Base-by-base conservation (phyloP, 2,888 invertebrate genomes). In the Lepeophtheirus nordmannii region DNA sequence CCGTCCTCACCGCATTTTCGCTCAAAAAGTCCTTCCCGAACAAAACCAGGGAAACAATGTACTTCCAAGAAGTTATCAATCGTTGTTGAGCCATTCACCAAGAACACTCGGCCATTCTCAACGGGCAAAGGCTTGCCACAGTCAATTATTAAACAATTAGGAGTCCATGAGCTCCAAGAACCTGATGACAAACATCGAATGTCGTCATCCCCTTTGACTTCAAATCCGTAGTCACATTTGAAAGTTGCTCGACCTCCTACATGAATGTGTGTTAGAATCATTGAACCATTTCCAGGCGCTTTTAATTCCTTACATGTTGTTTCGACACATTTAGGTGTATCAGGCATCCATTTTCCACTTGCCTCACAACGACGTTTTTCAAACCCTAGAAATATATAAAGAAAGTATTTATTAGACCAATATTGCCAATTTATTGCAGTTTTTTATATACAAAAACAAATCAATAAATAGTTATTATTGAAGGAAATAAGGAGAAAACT, bases 321-420 rank as follows among this genome's bases (percentile, higher is more conserved):
- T 58, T 65, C 65, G 11, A 81, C 82, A 74, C 92, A 92, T n/a
- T 77, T 74, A 0, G 91, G 90, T 0, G 84, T 77, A 68, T 86
- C 87, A 20, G 87, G 86, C 72, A 89, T 88, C 92, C 91, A 92
- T 0, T 89, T 89, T 62, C 86, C 89, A 73, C 91, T 86, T 73
- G 91, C 90, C 65, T 88, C 81, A 73, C 91, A 92, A 64, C 89
- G 76, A 68, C 91, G 78, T 65, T 90, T 80, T 2, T 87, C 86
- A 3, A 87, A 86, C 0, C 91, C 91, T 70, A 86, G 86, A 12
- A 91, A 17, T n/a, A 53, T 3, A 17, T 17, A 7, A 5, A 53
- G 5, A 11, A 17, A 53, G 8, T 53, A 17, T 17, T 53, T 53
- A 53, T 30, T 30, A 30, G 7, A 30, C 2, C 7, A 30, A 30